Percentiles rank a stretch among this genome's conserved stretches.
Conservation (phyloP, 2,888 invertebrate species). For the Himalopsyche anomala region DNA sequence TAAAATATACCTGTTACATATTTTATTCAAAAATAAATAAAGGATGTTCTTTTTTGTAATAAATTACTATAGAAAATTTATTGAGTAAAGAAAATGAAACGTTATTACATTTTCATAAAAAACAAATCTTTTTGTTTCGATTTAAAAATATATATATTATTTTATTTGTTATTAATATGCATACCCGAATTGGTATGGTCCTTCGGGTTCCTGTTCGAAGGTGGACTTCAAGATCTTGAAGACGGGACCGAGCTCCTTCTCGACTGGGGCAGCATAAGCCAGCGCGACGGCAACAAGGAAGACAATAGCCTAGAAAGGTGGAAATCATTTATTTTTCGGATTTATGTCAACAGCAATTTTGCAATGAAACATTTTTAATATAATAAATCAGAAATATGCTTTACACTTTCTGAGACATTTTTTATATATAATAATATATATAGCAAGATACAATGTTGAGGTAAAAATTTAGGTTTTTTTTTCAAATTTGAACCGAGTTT, state of each 20-base stretch:
- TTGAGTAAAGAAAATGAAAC: no score
- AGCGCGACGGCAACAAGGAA: constrained; percentile 64
- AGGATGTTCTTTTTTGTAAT: background rate
- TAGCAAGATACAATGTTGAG: background rate
- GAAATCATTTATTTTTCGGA: background rate
- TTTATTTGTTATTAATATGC: no score
- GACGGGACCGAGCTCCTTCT: constrained; percentile 62
- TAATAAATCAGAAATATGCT: no score
- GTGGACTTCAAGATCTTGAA: constrained; percentile 68
- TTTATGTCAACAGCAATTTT: background rate
- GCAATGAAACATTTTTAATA: no score
- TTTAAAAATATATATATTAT: no score
- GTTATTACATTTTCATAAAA: no score
- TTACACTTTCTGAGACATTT: no score
- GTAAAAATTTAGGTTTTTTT: background rate
- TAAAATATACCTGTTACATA: background rate
- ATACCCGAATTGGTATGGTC: constrained; percentile 69
- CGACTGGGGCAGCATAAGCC: constrained; percentile 64
- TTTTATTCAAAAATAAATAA: background rate
- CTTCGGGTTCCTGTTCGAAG: constrained; percentile 69
- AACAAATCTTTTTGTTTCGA: no score
- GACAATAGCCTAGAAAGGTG: constrained; percentile 62
- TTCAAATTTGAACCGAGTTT: background rate
- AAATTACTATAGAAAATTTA: no score
- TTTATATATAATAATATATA: background rate